These are phyloP conservation scores for Parauchenoglanis ngamensis DNA, from an alignment of 2,797 vertebrate genomes.

Conservation along the genomic window DNA sequence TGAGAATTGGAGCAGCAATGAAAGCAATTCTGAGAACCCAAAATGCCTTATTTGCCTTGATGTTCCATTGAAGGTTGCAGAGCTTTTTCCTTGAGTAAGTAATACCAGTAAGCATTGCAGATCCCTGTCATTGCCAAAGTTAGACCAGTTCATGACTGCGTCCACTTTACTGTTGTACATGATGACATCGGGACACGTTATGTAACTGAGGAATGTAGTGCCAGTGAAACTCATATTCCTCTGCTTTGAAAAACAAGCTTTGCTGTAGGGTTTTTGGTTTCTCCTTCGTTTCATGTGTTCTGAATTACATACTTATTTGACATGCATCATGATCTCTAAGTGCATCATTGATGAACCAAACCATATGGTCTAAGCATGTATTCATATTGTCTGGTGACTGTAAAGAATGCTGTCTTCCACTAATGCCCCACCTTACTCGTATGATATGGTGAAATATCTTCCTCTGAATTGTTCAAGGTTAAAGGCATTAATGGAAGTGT, in stretches of 20 bases:
- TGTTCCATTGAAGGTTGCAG: background rate
- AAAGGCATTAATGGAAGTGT: background rate
- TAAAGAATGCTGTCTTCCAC: background rate
- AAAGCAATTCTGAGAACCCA: background rate
- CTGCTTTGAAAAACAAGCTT: background rate
- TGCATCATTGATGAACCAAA: background rate
- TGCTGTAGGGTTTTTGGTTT: background rate
- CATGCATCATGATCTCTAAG: background rate
- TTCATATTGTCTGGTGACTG: background rate
- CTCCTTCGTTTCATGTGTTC: background rate
- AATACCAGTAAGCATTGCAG: background rate
- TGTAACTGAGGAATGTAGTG: background rate
- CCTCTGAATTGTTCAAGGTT: background rate
- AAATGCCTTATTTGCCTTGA: background rate
- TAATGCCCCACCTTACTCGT: background rate
- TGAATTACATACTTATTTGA: background rate
- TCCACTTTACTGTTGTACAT: background rate
- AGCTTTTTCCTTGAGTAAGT: background rate
- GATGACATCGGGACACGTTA: background rate
- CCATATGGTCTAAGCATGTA: background rate
- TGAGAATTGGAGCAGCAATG: background rate
- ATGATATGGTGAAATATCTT: background rate
- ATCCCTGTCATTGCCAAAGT: background rate
- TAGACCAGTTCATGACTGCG: background rate
- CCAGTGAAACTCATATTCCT: background rate